Evolutionary conservation across 2,888 invertebrate species (phyloP).

Genomic region (Laspeyria flexula): DNA sequence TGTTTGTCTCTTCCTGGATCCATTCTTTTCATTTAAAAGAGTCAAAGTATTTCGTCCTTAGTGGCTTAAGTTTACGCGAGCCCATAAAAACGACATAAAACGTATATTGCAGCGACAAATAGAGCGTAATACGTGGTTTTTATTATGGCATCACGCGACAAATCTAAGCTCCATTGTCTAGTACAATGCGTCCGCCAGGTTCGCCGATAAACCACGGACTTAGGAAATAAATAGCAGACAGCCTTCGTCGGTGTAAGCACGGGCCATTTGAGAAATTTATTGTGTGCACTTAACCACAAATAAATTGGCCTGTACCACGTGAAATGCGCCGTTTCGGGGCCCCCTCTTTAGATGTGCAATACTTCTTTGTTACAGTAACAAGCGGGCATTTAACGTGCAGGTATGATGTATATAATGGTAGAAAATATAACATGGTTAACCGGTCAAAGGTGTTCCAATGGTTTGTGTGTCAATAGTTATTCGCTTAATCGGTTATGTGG

Average conservation of each 20-base stretch:
- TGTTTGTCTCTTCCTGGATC: slow-evolving; percentile 9
- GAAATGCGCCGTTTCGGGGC: slow-evolving; percentile 60
- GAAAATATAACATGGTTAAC: slow-evolving; percentile 22
- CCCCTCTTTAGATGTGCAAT: slow-evolving; percentile 55
- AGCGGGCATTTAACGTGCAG: slow-evolving; percentile 34
- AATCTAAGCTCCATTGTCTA: slow-evolving; percentile 70
- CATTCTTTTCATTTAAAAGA: slow-evolving; percentile 34
- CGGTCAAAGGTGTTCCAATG: no score
- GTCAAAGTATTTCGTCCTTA: slow-evolving; percentile 42
- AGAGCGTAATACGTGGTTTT: slow-evolving; percentile 61
- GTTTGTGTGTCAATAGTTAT: no score
- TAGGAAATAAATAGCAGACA: slow-evolving; percentile 81
- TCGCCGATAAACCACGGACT: slow-evolving; percentile 71
- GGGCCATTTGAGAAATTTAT: slow-evolving; percentile 85
- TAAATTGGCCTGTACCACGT: slow-evolving; percentile 79
- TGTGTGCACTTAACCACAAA: slow-evolving; percentile 84
- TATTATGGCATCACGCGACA: slow-evolving; percentile 69
- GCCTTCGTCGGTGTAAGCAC: slow-evolving; percentile 77
- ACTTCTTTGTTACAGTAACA: slow-evolving; percentile 44
- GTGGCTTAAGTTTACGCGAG: slow-evolving; percentile 54
- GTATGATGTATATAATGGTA: slow-evolving; percentile 25
- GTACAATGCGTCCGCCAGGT: slow-evolving; percentile 66
- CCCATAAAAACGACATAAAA: slow-evolving; percentile 58
- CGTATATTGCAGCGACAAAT: slow-evolving; percentile 64
- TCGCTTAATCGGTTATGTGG: no score